Percentiles rank a stretch among this genome's conserved stretches.
Evolutionary conservation across 2,888 invertebrate genomes (phyloP).

Genomic region (Acrobasis consociella): DNA sequence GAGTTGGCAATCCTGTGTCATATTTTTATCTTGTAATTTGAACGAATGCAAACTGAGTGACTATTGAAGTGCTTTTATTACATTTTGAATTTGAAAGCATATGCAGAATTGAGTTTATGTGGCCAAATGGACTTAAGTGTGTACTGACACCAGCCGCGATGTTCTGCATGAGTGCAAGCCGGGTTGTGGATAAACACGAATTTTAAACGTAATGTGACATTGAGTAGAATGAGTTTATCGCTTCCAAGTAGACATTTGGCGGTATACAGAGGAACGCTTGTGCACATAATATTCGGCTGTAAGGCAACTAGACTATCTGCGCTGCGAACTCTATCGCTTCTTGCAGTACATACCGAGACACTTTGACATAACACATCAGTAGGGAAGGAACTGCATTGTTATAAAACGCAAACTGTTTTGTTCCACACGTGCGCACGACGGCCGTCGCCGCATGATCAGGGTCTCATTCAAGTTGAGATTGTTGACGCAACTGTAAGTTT

Average conservation of each 20-base stretch:
- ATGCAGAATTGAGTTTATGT: constrained; percentile 30
- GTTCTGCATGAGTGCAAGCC: constrained; percentile 53
- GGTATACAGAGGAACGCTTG: constrained; percentile 62
- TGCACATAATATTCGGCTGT: constrained; percentile 46
- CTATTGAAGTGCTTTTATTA: constrained; percentile 21
- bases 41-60: constrained; percentile 38
- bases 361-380: constrained; percentile 12
- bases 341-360: constrained; percentile 38
- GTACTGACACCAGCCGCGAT: constrained; percentile 53
- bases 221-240: constrained; percentile 55
- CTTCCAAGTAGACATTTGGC: constrained; percentile 73
- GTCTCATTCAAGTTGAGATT: constrained; percentile 79
- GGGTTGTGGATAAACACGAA: constrained; percentile 6
- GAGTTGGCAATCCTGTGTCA: constrained; percentile 16
- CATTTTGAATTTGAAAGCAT: constrained; percentile 19
- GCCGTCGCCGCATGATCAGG: constrained; percentile 69
- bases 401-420: constrained; percentile 70
- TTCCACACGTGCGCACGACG: constrained; percentile 76
- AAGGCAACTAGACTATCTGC: constrained; percentile 47
- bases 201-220: constrained; percentile 49
- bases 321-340: constrained; percentile 64
- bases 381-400: constrained; percentile 40
- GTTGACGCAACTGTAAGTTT: constrained; percentile 83
- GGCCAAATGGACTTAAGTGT: constrained; percentile 41
- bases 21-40: constrained; percentile 24